Conservation (phyloP, 2,888 invertebrate species). For the Doris montereyensis region DNA sequence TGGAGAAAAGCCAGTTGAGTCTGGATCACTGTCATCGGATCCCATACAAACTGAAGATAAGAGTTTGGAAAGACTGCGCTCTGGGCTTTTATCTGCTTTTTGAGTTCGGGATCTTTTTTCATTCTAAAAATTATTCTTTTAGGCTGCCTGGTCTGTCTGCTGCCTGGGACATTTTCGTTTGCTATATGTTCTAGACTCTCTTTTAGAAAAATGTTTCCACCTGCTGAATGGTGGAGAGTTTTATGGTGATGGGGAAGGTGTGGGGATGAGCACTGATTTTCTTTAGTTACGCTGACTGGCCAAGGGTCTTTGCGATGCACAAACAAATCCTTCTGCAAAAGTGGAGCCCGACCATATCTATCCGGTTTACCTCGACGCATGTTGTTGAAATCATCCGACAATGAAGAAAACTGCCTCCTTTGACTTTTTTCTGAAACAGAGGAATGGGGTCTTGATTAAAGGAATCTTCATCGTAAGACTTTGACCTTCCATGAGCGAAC, state of each 20-base stretch:
- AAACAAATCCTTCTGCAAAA: constrained; percentile 27
- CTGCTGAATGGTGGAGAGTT: too few species aligned
- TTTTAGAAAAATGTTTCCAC: too few species aligned
- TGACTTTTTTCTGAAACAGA: too few species aligned
- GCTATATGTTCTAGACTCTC: too few species aligned
- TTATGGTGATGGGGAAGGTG: too few species aligned
- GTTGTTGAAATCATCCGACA: constrained; percentile 21
- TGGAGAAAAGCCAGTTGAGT: constrained; percentile 22
- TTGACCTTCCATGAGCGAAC: constrained; percentile 30
- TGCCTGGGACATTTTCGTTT: too few species aligned
- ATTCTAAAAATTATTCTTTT: constrained; percentile 57
- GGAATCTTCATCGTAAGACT: constrained; percentile 33
- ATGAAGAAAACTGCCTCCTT: background rate
- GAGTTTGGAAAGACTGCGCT: constrained; percentile 36
- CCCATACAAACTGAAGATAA: constrained; percentile 48
- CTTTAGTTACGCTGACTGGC: too few species aligned
- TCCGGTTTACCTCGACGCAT: constrained; percentile 18
- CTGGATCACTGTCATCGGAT: constrained; percentile 43
- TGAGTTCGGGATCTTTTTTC: constrained; percentile 53
- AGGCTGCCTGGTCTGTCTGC: constrained; percentile 52
- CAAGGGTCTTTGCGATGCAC: too few species aligned
- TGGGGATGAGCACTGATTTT: too few species aligned
- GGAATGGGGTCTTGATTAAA: background rate
- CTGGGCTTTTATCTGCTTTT: constrained; percentile 49
- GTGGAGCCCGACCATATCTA: constrained; percentile 33